These are phyloP conservation scores for Orientallactaga bullata DNA, from an alignment of 2,113 vertebrate species.

Conservation along the genomic window DNA sequence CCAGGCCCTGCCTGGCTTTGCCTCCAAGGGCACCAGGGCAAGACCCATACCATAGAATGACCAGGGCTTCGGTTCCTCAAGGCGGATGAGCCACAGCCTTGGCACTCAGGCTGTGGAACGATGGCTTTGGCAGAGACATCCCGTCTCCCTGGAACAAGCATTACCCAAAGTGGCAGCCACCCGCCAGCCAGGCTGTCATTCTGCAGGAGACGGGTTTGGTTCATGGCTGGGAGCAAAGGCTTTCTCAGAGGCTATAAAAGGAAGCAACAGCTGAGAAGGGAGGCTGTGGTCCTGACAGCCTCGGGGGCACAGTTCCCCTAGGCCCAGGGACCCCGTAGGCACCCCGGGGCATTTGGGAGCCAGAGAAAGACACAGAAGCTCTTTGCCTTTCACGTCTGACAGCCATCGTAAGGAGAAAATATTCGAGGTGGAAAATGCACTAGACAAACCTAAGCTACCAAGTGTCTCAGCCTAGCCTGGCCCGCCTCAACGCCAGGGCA, in stretches of 20 bases:
- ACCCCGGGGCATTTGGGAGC: not conserved
- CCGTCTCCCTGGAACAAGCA: not conserved
- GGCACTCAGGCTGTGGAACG: not conserved
- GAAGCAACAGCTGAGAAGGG: constrained; percentile 36
- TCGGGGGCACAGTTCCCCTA: not conserved
- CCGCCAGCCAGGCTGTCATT: not conserved
- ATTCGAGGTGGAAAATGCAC: not conserved
- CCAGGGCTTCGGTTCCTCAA: not conserved
- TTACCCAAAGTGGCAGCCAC: not conserved
- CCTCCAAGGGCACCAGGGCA: no score
- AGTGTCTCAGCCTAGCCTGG: not conserved
- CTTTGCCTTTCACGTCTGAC: not conserved
- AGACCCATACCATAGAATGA: rapidly evolving
- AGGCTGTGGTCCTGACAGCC: not conserved
- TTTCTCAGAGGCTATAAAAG: constrained; percentile 8
- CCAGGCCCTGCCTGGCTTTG: no score
- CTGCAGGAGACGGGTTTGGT: not conserved
- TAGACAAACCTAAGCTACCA: not conserved
- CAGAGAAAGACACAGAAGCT: not conserved
- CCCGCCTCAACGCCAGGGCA: not conserved
- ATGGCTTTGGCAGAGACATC: not conserved
- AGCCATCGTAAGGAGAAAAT: not conserved
- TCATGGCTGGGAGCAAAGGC: not conserved
- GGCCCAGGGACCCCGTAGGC: not conserved
- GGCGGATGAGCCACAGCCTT: rapidly evolving